These are phyloP conservation scores for Anorthoa munda DNA, from an alignment of 2,888 invertebrate species.

Conservation along the genomic window DNA sequence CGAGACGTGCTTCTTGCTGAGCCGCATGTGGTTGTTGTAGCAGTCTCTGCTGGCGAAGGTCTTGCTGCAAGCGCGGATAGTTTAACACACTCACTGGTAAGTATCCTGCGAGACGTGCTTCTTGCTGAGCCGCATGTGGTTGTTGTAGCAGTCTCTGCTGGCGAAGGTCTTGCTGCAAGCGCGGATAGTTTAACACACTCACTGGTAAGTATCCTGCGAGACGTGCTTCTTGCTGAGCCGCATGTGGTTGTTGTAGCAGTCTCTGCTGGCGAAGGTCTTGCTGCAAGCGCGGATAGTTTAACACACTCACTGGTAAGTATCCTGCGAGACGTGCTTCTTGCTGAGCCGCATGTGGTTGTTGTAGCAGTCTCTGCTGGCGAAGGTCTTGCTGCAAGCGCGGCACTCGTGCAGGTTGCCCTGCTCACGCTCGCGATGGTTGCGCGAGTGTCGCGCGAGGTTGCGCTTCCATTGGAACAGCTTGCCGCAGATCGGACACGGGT, in stretches of 20 bases:
- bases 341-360: slow-evolving; percentile 87
- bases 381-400: slow-evolving; percentile 82
- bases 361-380: slow-evolving; percentile 84
- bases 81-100: too few relatives aligned
- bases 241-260: slow-evolving; percentile 87
- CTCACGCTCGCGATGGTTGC: slow-evolving; percentile 83
- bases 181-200: too few relatives aligned
- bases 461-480: slow-evolving; percentile 88
- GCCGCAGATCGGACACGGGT: slow-evolving; percentile 86
- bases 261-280: slow-evolving; percentile 83
- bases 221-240: slow-evolving; percentile 85
- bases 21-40: too few relatives aligned
- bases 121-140: too few relatives aligned
- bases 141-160: too few relatives aligned
- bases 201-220: too few relatives aligned
- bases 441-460: slow-evolving; percentile 83
- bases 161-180: too few relatives aligned
- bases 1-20: too few relatives aligned
- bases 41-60: too few relatives aligned
- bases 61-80: too few relatives aligned
- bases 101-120: too few relatives aligned
- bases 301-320: too few relatives aligned
- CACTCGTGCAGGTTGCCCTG: slow-evolving; percentile 82
- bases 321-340: slow-evolving; percentile 82
- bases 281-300: slow-evolving; percentile 81